These are phyloP conservation scores for Austrofundulus limnaeus DNA, from an alignment of 2,113 vertebrate species.

Conservation along the genomic window DNA sequence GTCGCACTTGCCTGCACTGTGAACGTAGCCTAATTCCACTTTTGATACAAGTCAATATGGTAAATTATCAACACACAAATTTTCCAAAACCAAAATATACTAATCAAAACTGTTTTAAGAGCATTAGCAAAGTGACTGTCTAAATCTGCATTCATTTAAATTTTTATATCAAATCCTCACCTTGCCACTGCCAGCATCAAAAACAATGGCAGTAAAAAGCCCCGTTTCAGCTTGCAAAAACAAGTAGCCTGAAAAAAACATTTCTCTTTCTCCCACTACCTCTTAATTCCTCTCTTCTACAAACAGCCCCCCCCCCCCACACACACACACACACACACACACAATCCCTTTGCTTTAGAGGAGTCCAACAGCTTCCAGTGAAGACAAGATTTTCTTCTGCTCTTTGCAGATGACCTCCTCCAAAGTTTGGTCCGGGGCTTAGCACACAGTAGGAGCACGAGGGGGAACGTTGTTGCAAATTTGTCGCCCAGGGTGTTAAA, in stretches of 20 bases:
- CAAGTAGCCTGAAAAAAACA: slow-evolving; percentile 52
- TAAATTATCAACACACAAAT: not conserved
- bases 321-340: slow-evolving; percentile 33
- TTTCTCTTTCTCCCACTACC: slow-evolving; percentile 46
- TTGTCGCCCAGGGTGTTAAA: slow-evolving; percentile 85
- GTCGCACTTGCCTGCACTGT: too few relatives aligned
- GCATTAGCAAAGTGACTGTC: slow-evolving; percentile 14
- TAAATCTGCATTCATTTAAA: slow-evolving; percentile 33
- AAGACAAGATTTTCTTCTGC: slow-evolving; percentile 50
- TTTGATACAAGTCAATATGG: too few relatives aligned
- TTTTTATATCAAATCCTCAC: slow-evolving; percentile 39
- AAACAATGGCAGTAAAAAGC: slow-evolving; percentile 49
- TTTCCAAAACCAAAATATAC: not conserved
- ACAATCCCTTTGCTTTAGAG: slow-evolving; percentile 28
- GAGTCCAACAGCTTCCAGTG: slow-evolving; percentile 55
- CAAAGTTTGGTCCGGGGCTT: slow-evolving; percentile 70
- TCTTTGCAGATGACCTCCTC: slow-evolving; percentile 79
- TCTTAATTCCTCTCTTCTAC: slow-evolving; percentile 39
- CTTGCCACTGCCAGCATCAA: slow-evolving; percentile 17
- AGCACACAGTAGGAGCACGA: slow-evolving; percentile 71
- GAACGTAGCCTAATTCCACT: too few relatives aligned
- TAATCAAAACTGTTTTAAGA: slow-evolving; percentile 9
- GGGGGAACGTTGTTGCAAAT: slow-evolving; percentile 79
- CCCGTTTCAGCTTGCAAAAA: slow-evolving; percentile 65
- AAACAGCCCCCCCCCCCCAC: too few relatives aligned